These are phyloP conservation scores for Bovichtus variegatus DNA, from an alignment of 2,797 vertebrate species.

Conservation along the genomic window DNA sequence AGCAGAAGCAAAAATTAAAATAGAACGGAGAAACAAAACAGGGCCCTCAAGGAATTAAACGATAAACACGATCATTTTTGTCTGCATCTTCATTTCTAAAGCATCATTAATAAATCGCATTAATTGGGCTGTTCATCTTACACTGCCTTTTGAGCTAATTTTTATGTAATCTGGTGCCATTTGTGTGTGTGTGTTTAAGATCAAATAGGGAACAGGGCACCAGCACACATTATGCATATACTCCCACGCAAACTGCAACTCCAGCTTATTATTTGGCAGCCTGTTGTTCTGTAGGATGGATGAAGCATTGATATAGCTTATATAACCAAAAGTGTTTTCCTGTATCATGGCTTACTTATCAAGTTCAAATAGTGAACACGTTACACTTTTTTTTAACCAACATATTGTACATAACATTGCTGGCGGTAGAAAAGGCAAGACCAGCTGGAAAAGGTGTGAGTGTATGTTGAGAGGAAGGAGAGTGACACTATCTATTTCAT, in stretches of 20 bases:
- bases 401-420: slow-evolving; percentile 2
- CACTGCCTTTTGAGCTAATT: slow-evolving; percentile 14
- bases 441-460: neutral
- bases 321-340: slow-evolving; percentile 15
- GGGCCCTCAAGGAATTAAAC: slow-evolving; percentile 36
- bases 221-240: slow-evolving; percentile 34
- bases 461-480: neutral
- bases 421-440: neutral
- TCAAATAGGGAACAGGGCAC: slow-evolving; percentile 35
- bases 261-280: slow-evolving; percentile 36
- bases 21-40: slow-evolving; percentile 18
- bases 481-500: neutral
- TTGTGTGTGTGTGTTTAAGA: slow-evolving; percentile 39
- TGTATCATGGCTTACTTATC: slow-evolving; percentile 7
- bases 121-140: slow-evolving; percentile 34
- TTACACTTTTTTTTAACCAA: slow-evolving; percentile 3
- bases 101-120: slow-evolving; percentile 39
- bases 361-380: slow-evolving; percentile 8
- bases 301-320: slow-evolving; percentile 29
- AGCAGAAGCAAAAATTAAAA: slow-evolving; percentile 23
- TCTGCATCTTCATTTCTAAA: slow-evolving; percentile 39
- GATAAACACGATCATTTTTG: slow-evolving; percentile 28
- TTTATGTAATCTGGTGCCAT: slow-evolving; percentile 33
- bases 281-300: slow-evolving; percentile 27
- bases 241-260: slow-evolving; percentile 40